A percentile compares a stretch with the other conserved stretches of the same genome.
These are phyloP conservation scores for Folsomia candida DNA, from an alignment of 2,888 invertebrate genomes.

Conservation along the genomic window DNA sequence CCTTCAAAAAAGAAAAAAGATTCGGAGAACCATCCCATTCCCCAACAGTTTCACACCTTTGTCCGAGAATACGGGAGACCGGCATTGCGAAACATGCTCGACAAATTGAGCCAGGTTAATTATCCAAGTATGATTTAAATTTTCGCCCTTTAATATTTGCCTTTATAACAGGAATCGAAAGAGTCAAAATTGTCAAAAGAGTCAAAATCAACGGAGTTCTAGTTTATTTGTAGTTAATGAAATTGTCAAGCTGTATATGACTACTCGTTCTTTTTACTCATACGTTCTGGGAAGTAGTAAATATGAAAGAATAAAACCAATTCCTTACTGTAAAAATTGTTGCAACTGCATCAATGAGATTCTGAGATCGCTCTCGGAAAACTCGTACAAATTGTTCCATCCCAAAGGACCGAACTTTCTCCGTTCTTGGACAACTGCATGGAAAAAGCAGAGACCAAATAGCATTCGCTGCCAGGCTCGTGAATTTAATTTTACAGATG, in stretches of 20 bases:
- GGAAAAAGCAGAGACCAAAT: slow-evolving; percentile 89
- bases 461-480: slow-evolving; percentile 57
- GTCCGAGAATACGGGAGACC: not conserved
- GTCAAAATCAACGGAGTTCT: no score
- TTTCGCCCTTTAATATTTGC: not conserved
- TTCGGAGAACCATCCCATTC: not conserved
- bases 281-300: no score
- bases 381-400: slow-evolving; percentile 95
- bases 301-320: no score
- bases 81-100: not conserved
- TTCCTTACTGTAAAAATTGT: no score
- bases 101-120: not conserved
- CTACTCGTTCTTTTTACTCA: no score
- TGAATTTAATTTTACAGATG: slow-evolving; percentile 55
- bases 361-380: slow-evolving; percentile 87
- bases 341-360: slow-evolving; percentile 68
- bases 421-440: slow-evolving; percentile 86
- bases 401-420: slow-evolving; percentile 90
- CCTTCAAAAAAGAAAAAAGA: not conserved
- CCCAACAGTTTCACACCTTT: not conserved
- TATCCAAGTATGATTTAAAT: not conserved
- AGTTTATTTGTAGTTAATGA: no score
- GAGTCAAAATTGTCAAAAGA: not conserved
- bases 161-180: not conserved
- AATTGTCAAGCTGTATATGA: no score